These are phyloP conservation scores for Euwallacea similis DNA, from an alignment of 1,140 invertebrate species.

Conservation along the genomic window DNA sequence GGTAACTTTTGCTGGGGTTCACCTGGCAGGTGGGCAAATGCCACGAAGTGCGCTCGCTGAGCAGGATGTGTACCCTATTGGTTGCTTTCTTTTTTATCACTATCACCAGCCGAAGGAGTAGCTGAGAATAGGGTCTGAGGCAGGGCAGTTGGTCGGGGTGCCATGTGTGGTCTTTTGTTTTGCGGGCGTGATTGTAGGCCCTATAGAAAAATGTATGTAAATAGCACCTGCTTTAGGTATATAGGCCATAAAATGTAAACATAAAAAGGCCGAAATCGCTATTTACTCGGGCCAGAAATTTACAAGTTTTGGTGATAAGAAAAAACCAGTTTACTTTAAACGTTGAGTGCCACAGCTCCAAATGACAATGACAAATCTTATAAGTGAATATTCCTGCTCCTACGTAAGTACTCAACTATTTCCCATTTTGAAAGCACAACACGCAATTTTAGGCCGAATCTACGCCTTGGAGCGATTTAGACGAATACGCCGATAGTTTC, in stretches of 20 bases:
- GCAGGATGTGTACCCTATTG: conserved; percentile 80
- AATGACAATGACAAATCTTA: conserved; percentile 1
- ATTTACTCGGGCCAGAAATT: too few relatives aligned
- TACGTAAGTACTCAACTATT: conserved; percentile 34
- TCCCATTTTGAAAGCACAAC: too few relatives aligned
- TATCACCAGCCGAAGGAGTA: conserved; percentile 77
- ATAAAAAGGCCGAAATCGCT: too few relatives aligned
- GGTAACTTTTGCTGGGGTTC: conserved; percentile 80
- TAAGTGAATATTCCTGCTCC: conserved; percentile 32
- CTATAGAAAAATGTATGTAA: conserved; percentile 32
- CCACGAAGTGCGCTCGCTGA: conserved; percentile 78
- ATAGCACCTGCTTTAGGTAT: too few relatives aligned
- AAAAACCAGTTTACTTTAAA: too few relatives aligned
- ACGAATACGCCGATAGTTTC: conserved; percentile 47
- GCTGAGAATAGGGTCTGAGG: conserved; percentile 66
- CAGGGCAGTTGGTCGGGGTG: conserved; percentile 73
- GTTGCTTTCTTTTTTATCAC: conserved; percentile 80
- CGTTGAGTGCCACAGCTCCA: background rate
- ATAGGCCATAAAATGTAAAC: too few relatives aligned
- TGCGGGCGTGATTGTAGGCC: conserved; percentile 48
- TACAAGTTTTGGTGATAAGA: too few relatives aligned
- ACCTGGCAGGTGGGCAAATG: conserved; percentile 88
- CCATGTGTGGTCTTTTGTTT: conserved; percentile 59
- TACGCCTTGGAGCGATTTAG: conserved; percentile 39
- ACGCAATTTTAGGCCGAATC: conserved; percentile 10